These are phyloP conservation scores for Sebastiscus albofasciatus DNA, from an alignment of 2,797 vertebrate genomes.

Conservation along the genomic window DNA sequence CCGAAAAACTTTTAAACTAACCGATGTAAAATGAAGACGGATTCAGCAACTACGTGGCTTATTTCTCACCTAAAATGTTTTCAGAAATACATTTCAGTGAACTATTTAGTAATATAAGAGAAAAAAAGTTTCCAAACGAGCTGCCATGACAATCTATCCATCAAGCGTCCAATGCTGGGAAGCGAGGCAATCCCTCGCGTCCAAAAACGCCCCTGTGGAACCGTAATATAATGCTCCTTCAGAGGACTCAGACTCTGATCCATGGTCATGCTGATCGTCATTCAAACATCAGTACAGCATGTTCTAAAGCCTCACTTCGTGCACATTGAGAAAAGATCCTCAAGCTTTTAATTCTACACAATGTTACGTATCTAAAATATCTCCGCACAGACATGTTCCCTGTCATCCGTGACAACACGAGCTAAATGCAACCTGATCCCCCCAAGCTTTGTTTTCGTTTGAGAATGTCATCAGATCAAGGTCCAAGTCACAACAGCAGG, in stretches of 20 bases:
- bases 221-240: not conserved
- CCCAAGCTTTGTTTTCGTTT: constrained; percentile 7
- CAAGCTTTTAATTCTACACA: constrained; percentile 1
- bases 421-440: not conserved
- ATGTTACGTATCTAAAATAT: not conserved
- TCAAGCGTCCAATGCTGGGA: no score
- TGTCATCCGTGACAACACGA: not conserved
- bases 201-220: no score
- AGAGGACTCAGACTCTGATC: not conserved
- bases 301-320: not conserved
- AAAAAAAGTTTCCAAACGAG: no score
- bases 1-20: no score
- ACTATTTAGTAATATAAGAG: no score
- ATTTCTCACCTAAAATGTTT: no score
- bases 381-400: not conserved
- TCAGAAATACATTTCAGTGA: no score
- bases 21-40: no score
- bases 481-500: constrained; percentile 35
- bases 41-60: no score
- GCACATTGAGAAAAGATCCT: not conserved
- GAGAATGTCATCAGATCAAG: constrained; percentile 38
- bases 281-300: not conserved
- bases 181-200: rapidly evolving
- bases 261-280: not conserved
- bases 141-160: no score